Base-by-base conservation (phyloP, 2,797 vertebrate genomes). In the Scolopax rusticola region DNA sequence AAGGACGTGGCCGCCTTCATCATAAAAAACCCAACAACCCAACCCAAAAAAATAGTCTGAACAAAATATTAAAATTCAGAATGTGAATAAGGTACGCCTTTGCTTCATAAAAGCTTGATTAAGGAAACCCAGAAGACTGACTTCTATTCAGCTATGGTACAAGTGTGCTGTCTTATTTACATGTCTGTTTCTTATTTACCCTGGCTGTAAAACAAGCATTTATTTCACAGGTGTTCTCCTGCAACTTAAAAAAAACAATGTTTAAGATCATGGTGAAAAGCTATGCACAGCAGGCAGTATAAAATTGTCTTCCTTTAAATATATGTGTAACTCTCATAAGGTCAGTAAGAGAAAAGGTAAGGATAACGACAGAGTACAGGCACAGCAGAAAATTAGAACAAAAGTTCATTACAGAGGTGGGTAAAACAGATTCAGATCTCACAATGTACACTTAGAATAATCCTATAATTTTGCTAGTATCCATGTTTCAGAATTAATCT, bases 211-310 rank as follows among this genome's bases (percentile, higher is more conserved):
- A 89, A 60, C 10, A 12, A 53, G 15, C 9, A 28, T 71, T 59
- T 84, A 27, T 80, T 74, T 69, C 36, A 64, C 30, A 51, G 23
- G 3, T 47, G 10, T 32, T 80, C 17, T 38, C 40, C 51, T 56
- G 30, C 50, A 50, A 57, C 36, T 69, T 57, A 43, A 41, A 12
- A 64, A 64, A 67, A 6, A 6, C 3, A 12, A 5, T 17, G 2
- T 38, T 73, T 17, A 56, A 27, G 45, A 16, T 32, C 2, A 2
- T 5, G 24, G 24, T 54, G 51, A 56, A 68, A 76, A 69, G 8
- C 30, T 20, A 4, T 9, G 13, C 19, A 32, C 7, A 32, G 60
- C 33, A 47, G 25, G n/a, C 0, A 0, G 2, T 25, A 11, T 33
- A 25, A 48, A 67, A 70, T 50, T 4, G 1, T 40, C 4, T 9